These are phyloP conservation scores for Penelope pileata DNA, from an alignment of 2,113 vertebrate genomes.

Conservation along the genomic window DNA sequence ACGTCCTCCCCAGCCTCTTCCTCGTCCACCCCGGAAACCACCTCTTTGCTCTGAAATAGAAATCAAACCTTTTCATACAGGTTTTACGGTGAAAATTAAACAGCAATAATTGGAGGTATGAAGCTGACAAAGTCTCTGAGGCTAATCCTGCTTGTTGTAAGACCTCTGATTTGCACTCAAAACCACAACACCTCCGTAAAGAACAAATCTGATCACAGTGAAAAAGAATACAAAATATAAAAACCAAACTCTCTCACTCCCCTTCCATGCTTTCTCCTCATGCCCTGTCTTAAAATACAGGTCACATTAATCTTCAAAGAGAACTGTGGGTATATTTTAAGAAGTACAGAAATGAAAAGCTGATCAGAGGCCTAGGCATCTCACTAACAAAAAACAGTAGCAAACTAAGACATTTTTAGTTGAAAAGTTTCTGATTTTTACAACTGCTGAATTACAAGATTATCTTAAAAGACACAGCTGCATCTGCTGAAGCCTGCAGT, in stretches of 20 bases:
- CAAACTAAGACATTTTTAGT: not conserved
- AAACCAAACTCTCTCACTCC: not conserved
- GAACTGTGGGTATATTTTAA: not conserved
- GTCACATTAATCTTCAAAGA: not conserved
- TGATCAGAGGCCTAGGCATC: not conserved
- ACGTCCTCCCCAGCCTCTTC: constrained; percentile 90
- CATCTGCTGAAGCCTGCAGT: not conserved
- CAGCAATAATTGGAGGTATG: not conserved
- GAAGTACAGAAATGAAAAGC: not conserved
- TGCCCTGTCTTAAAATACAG: not conserved
- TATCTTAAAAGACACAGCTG: not conserved
- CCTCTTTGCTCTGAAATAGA: constrained; percentile 91
- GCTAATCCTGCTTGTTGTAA: not conserved
- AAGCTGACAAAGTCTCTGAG: not conserved
- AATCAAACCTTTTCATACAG: constrained; percentile 18
- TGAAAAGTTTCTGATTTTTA: not conserved
- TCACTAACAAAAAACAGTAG: not conserved
- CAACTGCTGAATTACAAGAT: not conserved
- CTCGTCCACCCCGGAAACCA: constrained; percentile 91
- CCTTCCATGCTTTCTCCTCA: not conserved
- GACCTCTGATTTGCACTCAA: not conserved
- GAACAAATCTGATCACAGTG: not conserved
- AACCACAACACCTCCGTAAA: not conserved
- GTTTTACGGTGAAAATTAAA: not conserved
- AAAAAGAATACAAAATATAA: not conserved